A percentile compares a stretch with the other conserved stretches of the same genome.
These are phyloP conservation scores for Smithornis capensis DNA, from an alignment of 2,113 vertebrate species.

Conservation along the genomic window DNA sequence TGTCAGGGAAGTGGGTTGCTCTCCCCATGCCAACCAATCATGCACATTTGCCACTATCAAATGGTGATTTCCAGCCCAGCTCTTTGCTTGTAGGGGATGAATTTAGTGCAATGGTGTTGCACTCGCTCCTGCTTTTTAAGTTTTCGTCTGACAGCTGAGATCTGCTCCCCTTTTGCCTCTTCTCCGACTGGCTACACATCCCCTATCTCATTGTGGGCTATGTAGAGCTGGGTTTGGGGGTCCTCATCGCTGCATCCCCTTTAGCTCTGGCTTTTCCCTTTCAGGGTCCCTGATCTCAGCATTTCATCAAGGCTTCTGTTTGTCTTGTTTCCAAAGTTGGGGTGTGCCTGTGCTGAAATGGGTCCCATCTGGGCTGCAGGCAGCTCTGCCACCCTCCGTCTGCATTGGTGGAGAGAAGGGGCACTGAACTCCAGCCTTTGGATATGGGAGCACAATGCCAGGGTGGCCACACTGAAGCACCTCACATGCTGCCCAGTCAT, in stretches of 20 bases:
- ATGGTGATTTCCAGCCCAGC: neutral
- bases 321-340: neutral
- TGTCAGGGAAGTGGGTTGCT: neutral
- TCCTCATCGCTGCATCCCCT: neutral
- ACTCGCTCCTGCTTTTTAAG: neutral
- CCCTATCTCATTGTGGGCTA: neutral
- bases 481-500: neutral
- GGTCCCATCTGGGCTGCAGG: neutral
- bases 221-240: neutral
- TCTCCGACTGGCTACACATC: rapidly evolving
- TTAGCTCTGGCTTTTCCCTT: neutral
- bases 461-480: rapidly evolving
- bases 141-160: neutral
- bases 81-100: neutral
- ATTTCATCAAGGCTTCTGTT: neutral
- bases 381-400: neutral
- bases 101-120: rapidly evolving
- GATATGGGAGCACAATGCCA: rapidly evolving
- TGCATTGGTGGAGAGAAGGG: neutral
- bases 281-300: neutral
- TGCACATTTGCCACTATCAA: neutral
- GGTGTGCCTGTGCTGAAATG: neutral
- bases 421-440: neutral
- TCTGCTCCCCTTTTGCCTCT: neutral
- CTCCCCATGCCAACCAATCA: neutral